Percentiles rank a stretch among this genome's conserved stretches.
Conservation (phyloP, 2,113 vertebrate genomes). For the Propithecus coquereli region DNA sequence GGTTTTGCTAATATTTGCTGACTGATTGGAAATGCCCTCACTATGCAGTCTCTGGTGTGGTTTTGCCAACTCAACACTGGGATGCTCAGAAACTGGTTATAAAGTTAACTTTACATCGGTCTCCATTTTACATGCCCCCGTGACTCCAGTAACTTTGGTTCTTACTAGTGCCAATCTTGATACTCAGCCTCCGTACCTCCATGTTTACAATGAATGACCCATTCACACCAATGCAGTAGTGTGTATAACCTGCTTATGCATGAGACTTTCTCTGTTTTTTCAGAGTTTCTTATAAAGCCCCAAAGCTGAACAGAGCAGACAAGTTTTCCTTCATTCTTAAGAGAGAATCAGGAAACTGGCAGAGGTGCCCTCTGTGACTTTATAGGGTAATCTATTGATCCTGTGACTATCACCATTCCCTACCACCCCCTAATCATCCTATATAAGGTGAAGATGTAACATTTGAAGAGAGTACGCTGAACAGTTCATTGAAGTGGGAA, state of each 20-base stretch:
- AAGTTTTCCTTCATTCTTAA: neutral
- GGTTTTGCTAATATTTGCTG: neutral
- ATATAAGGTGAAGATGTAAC: neutral
- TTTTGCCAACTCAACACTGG: neutral
- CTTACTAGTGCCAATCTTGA: neutral
- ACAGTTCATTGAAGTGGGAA: neutral
- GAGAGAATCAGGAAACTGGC: neutral
- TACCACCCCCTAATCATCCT: neutral
- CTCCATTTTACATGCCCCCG: neutral
- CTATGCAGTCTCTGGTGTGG: neutral
- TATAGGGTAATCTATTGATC: neutral
- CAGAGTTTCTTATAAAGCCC: neutral
- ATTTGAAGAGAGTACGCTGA: neutral
- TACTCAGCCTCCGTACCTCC: neutral
- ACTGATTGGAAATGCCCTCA: neutral
- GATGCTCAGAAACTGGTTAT: neutral
- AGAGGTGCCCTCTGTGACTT: neutral
- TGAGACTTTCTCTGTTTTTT: neutral
- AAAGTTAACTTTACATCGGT: neutral
- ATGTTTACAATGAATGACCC: neutral
- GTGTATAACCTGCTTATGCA: neutral
- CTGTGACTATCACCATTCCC: rapidly evolving
- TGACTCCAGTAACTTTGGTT: neutral
- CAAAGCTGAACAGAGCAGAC: neutral
- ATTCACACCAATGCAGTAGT: neutral